Percentiles rank a stretch among this genome's conserved stretches.
Evolutionary conservation across 2,113 vertebrate species (phyloP).

Genomic region (Ameiurus melas): DNA sequence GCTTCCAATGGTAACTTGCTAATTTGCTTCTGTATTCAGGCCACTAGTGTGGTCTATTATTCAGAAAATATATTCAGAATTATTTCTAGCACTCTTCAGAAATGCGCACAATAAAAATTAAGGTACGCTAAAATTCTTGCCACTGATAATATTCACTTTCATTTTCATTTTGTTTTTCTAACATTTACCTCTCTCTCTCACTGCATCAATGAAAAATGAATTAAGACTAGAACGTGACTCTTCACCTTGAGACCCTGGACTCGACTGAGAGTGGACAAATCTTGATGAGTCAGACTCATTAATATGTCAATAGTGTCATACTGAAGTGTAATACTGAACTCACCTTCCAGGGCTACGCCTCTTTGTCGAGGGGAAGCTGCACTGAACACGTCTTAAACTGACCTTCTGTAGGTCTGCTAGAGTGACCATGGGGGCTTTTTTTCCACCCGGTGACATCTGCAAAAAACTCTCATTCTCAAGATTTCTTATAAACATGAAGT

Average conservation of each 20-base stretch:
- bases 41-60: neutral
- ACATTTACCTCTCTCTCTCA: neutral
- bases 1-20: neutral
- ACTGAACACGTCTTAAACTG: slow-evolving; percentile 67
- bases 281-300: neutral
- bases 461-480: slow-evolving; percentile 32
- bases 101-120: neutral
- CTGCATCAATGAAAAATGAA: neutral
- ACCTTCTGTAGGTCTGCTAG: slow-evolving; percentile 75
- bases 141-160: neutral
- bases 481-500: neutral
- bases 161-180: neutral
- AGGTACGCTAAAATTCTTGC: neutral
- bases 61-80: neutral
- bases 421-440: slow-evolving; percentile 69
- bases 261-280: neutral
- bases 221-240: neutral
- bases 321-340: neutral
- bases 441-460: slow-evolving; percentile 57
- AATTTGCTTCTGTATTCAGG: too few relatives aligned
- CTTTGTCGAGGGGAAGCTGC: slow-evolving; percentile 55
- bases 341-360: slow-evolving; percentile 40
- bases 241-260: neutral
- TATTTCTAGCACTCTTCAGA: neutral
- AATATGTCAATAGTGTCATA: neutral